Evolutionary conservation across 2,888 invertebrate species (phyloP).

Genomic region (Andrena minutula): DNA sequence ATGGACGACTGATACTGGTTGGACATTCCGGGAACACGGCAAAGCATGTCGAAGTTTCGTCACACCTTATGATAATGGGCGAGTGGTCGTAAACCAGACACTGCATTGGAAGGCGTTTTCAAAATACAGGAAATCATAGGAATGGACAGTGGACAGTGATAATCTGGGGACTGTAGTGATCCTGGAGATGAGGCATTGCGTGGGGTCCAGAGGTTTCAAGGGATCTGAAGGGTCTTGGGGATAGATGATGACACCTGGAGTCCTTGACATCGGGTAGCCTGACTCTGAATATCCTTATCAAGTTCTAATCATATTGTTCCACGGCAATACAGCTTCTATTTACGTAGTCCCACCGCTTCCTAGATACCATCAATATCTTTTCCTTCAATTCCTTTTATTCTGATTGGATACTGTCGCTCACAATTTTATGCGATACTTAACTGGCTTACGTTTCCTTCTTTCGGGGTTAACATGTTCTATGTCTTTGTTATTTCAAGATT

Average conservation of each 20-base stretch:
- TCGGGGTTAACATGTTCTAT: background rate
- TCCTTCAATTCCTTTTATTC: too few relatives aligned
- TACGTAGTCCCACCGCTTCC: background rate
- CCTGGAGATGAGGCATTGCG: background rate
- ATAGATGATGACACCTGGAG: background rate
- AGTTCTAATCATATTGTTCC: background rate
- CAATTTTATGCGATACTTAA: background rate
- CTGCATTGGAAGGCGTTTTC: background rate
- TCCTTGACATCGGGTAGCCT: background rate
- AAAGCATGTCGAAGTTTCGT: constrained; percentile 5
- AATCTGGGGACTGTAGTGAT: background rate
- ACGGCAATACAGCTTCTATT: background rate
- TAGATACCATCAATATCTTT: background rate
- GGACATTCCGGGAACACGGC: constrained; percentile 22
- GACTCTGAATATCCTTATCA: background rate
- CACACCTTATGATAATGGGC: background rate
- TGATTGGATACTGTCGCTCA: background rate
- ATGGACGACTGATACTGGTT: constrained; percentile 34
- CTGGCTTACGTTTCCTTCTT: too few relatives aligned
- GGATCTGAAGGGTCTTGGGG: background rate
- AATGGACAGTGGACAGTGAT: background rate
- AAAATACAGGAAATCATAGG: background rate
- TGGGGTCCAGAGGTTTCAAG: background rate
- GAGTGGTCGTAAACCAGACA: background rate
- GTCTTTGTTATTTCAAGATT: background rate